Percentiles rank a stretch among this genome's conserved stretches.
phyloP scores from a whole-genome alignment of 2,113 vertebrate genomes.

The Entelurus aequoreus region DNA sequence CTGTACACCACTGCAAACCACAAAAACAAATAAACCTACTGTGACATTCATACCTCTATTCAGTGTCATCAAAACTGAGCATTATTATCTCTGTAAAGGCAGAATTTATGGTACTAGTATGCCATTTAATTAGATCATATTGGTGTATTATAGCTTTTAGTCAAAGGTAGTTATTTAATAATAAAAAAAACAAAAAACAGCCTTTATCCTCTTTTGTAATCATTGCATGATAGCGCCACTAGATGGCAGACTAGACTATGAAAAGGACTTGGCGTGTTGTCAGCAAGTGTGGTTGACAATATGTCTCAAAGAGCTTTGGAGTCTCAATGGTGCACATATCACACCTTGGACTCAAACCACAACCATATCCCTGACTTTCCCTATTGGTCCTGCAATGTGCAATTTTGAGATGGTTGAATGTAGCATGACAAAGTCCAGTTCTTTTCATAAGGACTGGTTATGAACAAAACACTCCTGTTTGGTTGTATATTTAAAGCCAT shows the following conservation, averaged over 20 bases:
- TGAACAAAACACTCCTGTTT: constrained; percentile 45
- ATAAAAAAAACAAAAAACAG: not conserved
- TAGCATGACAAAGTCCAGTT: constrained; percentile 28
- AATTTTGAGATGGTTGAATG: constrained; percentile 23
- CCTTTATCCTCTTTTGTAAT: not conserved
- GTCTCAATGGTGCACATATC: constrained; percentile 24
- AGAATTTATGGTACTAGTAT: too few species aligned
- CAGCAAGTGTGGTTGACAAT: constrained; percentile 5
- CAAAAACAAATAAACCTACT: too few species aligned
- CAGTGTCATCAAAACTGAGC: too few species aligned
- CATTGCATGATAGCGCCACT: constrained; percentile 49
- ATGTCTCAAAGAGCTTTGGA: constrained; percentile 23
- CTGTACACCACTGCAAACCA: too few species aligned
- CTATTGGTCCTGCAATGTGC: constrained; percentile 22
- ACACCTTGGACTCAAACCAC: constrained; percentile 24
- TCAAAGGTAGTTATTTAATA: not conserved
- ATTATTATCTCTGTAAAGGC: too few species aligned
- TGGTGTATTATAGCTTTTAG: too few species aligned
- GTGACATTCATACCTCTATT: too few species aligned
- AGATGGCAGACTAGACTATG: constrained; percentile 72
- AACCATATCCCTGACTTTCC: constrained; percentile 9
- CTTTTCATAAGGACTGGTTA: constrained; percentile 6
- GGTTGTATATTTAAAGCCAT: constrained; percentile 39
- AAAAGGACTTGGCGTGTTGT: constrained; percentile 29
- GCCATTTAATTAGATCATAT: too few species aligned